Evolutionary conservation across 2,797 vertebrate species (phyloP).

Genomic region (Artibeus jamaicensis): DNA sequence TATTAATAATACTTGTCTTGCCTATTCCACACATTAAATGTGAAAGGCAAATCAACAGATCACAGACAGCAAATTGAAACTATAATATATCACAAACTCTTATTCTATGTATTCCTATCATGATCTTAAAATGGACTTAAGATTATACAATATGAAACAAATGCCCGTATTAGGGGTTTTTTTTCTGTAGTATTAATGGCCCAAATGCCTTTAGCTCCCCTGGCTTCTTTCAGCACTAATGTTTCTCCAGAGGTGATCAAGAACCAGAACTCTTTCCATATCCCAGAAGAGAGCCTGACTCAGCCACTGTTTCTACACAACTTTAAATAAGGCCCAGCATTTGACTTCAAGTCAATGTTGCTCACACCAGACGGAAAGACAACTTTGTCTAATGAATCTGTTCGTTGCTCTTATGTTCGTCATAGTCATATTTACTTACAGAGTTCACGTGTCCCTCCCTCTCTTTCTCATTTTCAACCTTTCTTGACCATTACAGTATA

Average conservation of each 20-base stretch:
- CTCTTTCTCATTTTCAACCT: slow-evolving; percentile 12
- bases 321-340: not conserved
- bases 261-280: not conserved
- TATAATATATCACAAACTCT: not conserved
- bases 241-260: not conserved
- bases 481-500: not conserved
- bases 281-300: not conserved
- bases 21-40: not conserved
- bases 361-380: not conserved
- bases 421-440: not conserved
- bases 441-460: not conserved
- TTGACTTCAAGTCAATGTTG: not conserved
- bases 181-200: not conserved
- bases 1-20: not conserved
- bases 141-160: not conserved
- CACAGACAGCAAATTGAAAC: not conserved
- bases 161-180: not conserved
- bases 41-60: not conserved
- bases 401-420: not conserved
- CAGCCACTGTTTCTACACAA: not conserved
- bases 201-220: not conserved
- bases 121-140: not conserved
- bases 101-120: not conserved
- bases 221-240: not conserved
- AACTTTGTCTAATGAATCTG: not conserved